Base-by-base conservation (phyloP, 2,888 invertebrate species). In the Scotopteryx bipunctaria region DNA sequence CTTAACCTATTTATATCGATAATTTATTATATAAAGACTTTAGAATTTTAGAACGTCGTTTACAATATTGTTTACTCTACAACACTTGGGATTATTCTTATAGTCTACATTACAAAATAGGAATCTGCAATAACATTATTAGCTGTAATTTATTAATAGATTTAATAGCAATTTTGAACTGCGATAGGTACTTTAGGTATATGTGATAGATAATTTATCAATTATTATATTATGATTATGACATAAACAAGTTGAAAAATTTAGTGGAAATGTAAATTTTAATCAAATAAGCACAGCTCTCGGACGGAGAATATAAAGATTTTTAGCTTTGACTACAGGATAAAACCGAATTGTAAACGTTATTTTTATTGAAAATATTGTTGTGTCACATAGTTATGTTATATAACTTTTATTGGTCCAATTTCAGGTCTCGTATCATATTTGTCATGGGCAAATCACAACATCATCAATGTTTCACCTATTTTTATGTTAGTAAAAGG, bases 121-220 rank as follows among this genome's bases (percentile, higher is more conserved):
- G 89, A 89, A 89, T 89, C 89, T 89, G 89, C 89, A 89, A 89
- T 88, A 82, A 79, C 77, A 73, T 53, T 67, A 41, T 62, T 57
- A 63, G 58, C 52, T 61, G 56, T 67, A 46, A n/a, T 47, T 40
- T 15, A 50, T 46, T 25, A 13, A 33, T 32, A 55, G 45, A 43
- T 36, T 50, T 35, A 48, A 9, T 57, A 48, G 56, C 60, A 63
- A 62, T 61, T 58, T 56, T 56, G 31, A 61, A 58, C 61, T 55
- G 58, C 55, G 33, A 31, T 43, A 41, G 45, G 50, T 53, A 59
- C 38, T 47, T 32, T 11, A 9, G 11, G 14, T 3, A 19, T 36
- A 51, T 48, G 37, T 49, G 9, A 57, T 43, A 31, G 29, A 15
- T 47, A 16, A 27, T 27, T 27, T 11, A 27, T 11, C 9, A 27